phyloP scores from a whole-genome alignment of 2,888 invertebrate genomes.

The Dyspetes luteomarginatus region DNA sequence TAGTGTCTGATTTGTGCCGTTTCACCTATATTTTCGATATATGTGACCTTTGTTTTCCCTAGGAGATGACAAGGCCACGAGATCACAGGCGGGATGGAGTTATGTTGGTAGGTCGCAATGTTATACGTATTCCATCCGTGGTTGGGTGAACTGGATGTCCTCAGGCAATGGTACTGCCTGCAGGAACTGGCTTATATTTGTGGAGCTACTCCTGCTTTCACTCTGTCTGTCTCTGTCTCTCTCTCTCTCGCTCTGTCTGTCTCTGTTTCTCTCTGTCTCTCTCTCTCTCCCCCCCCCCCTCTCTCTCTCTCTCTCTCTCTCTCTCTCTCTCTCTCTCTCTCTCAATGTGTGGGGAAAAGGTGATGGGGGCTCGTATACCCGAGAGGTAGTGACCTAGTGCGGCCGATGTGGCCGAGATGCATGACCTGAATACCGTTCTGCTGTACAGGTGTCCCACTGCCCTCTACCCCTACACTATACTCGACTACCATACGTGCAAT shows the following conservation, averaged over 20 bases:
- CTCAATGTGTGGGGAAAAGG: constrained; percentile 61
- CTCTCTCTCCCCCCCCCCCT: constrained; percentile 25
- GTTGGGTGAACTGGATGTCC: constrained; percentile 24
- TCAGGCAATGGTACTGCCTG: neutral
- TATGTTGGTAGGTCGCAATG: constrained; percentile 43
- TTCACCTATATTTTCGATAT: constrained; percentile 5
- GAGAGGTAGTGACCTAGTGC: constrained; percentile 81
- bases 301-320: constrained; percentile 16
- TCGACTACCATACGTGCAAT: constrained; percentile 33
- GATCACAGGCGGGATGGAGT: constrained; percentile 30
- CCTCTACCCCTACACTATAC: constrained; percentile 73
- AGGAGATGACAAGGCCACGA: constrained; percentile 22
- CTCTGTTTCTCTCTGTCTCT: constrained; percentile 36
- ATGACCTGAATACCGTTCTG: constrained; percentile 80
- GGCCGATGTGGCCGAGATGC: constrained; percentile 80
- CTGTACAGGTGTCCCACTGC: constrained; percentile 81
- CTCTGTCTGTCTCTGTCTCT: constrained; percentile 10
- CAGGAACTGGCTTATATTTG: constrained; percentile 17
- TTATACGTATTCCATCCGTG: constrained; percentile 26
- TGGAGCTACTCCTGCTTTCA: neutral
- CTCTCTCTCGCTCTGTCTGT: neutral
- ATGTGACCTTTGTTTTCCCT: constrained; percentile 45
- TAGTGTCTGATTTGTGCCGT: neutral
- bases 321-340: constrained; percentile 27
- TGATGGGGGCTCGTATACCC: constrained; percentile 64